phyloP scores from a whole-genome alignment of 2,113 vertebrate species.

The Prionailurus viverrinus region DNA sequence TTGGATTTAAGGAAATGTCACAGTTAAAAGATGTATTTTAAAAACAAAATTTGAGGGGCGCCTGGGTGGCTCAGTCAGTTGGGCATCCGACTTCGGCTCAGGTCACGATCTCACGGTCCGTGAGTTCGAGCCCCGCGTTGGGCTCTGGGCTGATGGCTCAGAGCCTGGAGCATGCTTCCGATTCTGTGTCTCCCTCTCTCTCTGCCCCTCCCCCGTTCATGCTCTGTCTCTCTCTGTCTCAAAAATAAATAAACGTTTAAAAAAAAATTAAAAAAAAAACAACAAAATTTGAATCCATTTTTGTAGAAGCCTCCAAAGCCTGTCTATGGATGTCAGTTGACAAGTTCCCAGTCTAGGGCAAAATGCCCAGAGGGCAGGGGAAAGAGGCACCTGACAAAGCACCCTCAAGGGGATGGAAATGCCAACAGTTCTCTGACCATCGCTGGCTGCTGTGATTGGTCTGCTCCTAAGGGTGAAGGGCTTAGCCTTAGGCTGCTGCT shows the following conservation, averaged over 20 bases:
- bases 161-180: no score
- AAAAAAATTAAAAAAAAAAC: no score
- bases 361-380: neutral
- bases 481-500: neutral
- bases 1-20: neutral
- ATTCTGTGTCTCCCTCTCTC: no score
- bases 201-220: no score
- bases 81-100: no score
- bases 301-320: neutral
- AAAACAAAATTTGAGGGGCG: neutral
- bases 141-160: no score
- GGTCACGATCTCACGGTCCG: no score
- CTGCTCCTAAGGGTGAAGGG: no score
- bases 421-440: neutral
- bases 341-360: neutral
- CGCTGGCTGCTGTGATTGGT: neutral
- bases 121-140: no score
- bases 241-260: no score
- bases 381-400: rapidly evolving
- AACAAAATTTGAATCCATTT: neutral
- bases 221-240: no score
- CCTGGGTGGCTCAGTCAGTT: no score
- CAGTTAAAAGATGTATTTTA: neutral
- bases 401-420: neutral
- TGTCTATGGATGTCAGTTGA: neutral